These are phyloP conservation scores for Oscheius onirici DNA, from an alignment of 2,888 invertebrate genomes.

Conservation along the genomic window DNA sequence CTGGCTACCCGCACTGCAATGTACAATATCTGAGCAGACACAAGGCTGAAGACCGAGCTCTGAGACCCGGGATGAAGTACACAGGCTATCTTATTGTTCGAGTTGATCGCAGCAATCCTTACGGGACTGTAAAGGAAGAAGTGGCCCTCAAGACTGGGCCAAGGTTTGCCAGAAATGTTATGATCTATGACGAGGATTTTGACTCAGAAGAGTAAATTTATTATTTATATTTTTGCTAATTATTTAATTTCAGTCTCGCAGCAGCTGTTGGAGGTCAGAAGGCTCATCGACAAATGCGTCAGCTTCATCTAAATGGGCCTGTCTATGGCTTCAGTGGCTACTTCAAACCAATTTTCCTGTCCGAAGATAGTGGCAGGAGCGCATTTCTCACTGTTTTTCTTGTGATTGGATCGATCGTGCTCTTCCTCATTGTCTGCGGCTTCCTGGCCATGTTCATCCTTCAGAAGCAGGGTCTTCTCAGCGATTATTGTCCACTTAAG, in stretches of 20 bases:
- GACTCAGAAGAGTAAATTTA: slow-evolving; percentile 7
- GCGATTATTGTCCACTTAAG: slow-evolving; percentile 46
- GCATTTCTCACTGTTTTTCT: slow-evolving; percentile 30
- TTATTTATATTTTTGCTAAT: not conserved
- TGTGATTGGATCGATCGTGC: slow-evolving; percentile 40
- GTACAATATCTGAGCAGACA: slow-evolving; percentile 64
- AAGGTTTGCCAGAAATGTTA: not conserved
- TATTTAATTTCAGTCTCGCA: slow-evolving; percentile 1
- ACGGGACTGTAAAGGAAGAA: slow-evolving; percentile 48
- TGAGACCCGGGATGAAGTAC: slow-evolving; percentile 63
- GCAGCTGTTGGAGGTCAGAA: slow-evolving; percentile 3
- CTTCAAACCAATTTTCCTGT: slow-evolving; percentile 67
- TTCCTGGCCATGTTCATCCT: slow-evolving; percentile 38
- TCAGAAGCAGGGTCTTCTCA: slow-evolving; percentile 33
- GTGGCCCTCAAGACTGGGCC: not conserved
- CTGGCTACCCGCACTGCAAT: slow-evolving; percentile 60
- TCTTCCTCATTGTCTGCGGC: slow-evolving; percentile 38
- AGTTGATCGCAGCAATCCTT: slow-evolving; percentile 9
- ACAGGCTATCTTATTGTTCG: slow-evolving; percentile 70
- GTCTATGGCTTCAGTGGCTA: slow-evolving; percentile 68
- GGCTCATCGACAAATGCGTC: not conserved
- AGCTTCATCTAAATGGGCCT: slow-evolving; percentile 53
- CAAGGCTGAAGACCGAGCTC: slow-evolving; percentile 59
- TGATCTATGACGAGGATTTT: not conserved
- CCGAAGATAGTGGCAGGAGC: slow-evolving; percentile 34